A percentile compares a stretch with the other conserved stretches of the same genome.
These are phyloP conservation scores for Sericinus montela DNA, from an alignment of 2,888 invertebrate species.

Conservation along the genomic window DNA sequence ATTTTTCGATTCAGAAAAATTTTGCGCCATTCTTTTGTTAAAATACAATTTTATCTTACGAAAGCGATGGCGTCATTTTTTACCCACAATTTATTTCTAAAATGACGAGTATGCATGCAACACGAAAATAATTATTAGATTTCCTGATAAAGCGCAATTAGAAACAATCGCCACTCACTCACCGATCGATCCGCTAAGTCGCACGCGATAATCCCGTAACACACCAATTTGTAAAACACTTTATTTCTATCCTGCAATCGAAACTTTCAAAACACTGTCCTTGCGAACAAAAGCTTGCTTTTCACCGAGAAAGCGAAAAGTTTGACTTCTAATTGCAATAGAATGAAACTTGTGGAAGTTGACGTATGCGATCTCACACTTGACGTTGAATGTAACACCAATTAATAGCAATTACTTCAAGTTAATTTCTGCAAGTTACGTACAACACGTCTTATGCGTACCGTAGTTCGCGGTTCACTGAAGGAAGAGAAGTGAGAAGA, in stretches of 20 bases:
- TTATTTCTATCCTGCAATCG: slow-evolving; percentile 34
- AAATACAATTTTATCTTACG: background rate
- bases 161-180: slow-evolving; percentile 12
- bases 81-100: background rate
- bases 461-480: slow-evolving; percentile 64
- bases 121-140: slow-evolving; percentile 9
- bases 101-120: slow-evolving; percentile 3
- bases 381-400: slow-evolving; percentile 47
- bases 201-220: slow-evolving; percentile 61
- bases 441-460: slow-evolving; percentile 36
- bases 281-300: slow-evolving; percentile 42
- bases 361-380: slow-evolving; percentile 28
- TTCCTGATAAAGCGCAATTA: slow-evolving; percentile 17
- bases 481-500: slow-evolving; percentile 61
- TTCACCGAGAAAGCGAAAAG: slow-evolving; percentile 23
- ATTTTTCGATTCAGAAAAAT: background rate
- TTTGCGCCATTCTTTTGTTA: background rate
- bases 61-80: background rate
- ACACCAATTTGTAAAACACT: slow-evolving; percentile 46
- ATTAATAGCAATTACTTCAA: slow-evolving; percentile 35
- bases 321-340: slow-evolving; percentile 23
- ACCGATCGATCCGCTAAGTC: slow-evolving; percentile 29
- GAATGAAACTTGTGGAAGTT: slow-evolving; percentile 19
- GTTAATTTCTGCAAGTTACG: slow-evolving; percentile 22
- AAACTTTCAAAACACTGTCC: slow-evolving; percentile 62